Base-by-base conservation (phyloP, 92 coral and sea anemone genomes). In the Palythoa grandis region DNA sequence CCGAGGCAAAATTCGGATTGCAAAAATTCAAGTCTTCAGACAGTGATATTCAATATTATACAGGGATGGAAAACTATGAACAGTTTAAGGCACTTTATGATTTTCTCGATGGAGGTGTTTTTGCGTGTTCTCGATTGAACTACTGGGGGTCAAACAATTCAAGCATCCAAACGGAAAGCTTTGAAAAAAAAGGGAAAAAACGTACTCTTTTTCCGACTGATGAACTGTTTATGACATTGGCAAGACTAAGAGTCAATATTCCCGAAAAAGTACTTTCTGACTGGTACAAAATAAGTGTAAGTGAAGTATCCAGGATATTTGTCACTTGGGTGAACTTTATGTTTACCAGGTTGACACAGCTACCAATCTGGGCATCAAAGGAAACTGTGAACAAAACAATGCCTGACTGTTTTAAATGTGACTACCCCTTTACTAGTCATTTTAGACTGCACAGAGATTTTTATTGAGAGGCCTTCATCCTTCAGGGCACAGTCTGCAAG, bases 311-410 rank as follows among this genome's bases (percentile, higher is more conserved):
- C 50, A 82, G 75, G 5, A 88, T 92, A 20, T 48, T 87, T n/a
- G 87, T 92, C 47, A 86, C 95, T 1, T 92, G 92, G 91, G 22
- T 92, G 12, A 89, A 92, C 37, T 92, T 92, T 57, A 63, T 92
- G 2, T 82, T 88, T 78, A 43, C 79, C 7, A 53, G 74, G 63
- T 75, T 87, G 14, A 71, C 84, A 43, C 25, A 72, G 63, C 80
- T 37, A 40, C 88, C 91, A 11, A 88, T 90, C 40, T 92, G 95
- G 95, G 88, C 90, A 54, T 79, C 88, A n/a, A 68, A 90, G 39
- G 70, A 67, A 82, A 43, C 66, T n/a, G 75, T 90, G 58, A 68
- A 90, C 74, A 82, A 88, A 50, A 61, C 90, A 70, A 85, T 92
- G 93, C 93, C 90, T 6, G 24, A 56, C 38, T 84, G 87, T 14